Base-by-base conservation (phyloP, 1,140 invertebrate genomes). In the Acromyrmex charruanus region DNA sequence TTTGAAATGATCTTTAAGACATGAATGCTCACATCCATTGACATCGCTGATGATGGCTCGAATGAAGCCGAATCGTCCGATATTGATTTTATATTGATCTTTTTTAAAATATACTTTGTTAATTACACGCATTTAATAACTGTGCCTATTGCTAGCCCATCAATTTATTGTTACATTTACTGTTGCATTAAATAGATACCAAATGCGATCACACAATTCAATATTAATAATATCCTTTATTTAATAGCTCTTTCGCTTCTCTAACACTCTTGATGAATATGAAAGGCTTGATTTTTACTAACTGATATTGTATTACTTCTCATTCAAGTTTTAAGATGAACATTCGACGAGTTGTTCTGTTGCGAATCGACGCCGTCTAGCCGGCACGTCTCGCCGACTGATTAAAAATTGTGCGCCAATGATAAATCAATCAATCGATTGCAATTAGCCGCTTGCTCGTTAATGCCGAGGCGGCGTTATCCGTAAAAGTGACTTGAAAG, bases 391-490 rank as follows among this genome's bases (percentile, higher is more conserved):
- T 68, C 28, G 63, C 35, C 80, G 25, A 39, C 21, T 58, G 80
- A 74, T 59, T 82, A 74, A 82, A 82, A 82, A 82, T 61, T 39
- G 68, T 25, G 69, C 55, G 66, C 39, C 53, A 39, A 74, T 82
- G 68, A 82, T 82, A 82, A 82, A 82, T 82, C 80, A 82, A 82
- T 82, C 58, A 39, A 59, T 59, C 55, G 68, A 31, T 51, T 39
- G 88, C 88, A 89, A 89, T 89, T 88, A 88, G 87, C 55, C 84
- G 82, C 39, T 66, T 25, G 31, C 68, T 84, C 68, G 85, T 86
- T 89, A 89, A 88, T 39, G 71, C 9, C 63, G 49, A 2, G n/a
- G 49, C 14, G 49, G 49, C 49, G 72, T 58, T 69, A 53, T 49
- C 35, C 53, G 35, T 71, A 49, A 71, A 71, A 66, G 59, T 66